These are phyloP conservation scores for Notoglanidium macrostoma DNA, from an alignment of 2,797 vertebrate genomes.

Conservation along the genomic window DNA sequence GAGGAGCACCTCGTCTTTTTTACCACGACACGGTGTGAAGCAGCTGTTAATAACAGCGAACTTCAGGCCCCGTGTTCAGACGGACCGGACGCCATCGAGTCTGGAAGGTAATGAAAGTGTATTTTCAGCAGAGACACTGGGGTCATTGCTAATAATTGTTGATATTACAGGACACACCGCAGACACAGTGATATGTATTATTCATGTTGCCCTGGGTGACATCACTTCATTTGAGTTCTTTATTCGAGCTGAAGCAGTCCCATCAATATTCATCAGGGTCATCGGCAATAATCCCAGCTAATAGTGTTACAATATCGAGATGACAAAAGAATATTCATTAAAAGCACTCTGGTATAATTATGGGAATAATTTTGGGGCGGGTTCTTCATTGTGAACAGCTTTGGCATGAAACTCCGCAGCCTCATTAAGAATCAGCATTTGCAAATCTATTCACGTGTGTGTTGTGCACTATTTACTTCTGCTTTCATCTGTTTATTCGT, in stretches of 20 bases:
- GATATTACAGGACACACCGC: slow-evolving; percentile 61
- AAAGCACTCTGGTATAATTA: slow-evolving; percentile 54
- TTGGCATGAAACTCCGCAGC: not conserved
- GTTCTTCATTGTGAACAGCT: slow-evolving; percentile 28
- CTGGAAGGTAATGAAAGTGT: slow-evolving; percentile 59
- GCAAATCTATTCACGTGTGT: slow-evolving; percentile 10
- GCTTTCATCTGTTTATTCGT: slow-evolving; percentile 24
- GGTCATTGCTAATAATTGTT: slow-evolving; percentile 63
- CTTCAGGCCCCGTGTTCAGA: slow-evolving; percentile 19
- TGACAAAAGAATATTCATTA: slow-evolving; percentile 60
- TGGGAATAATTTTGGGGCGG: slow-evolving; percentile 37
- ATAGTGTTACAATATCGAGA: slow-evolving; percentile 54
- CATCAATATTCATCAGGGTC: slow-evolving; percentile 61
- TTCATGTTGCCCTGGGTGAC: slow-evolving; percentile 54
- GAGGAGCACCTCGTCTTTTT: not conserved
- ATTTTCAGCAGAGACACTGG: slow-evolving; percentile 49
- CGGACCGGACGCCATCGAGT: slow-evolving; percentile 15
- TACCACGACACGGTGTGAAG: not conserved
- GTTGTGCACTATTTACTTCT: slow-evolving; percentile 4
- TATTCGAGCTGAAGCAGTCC: slow-evolving; percentile 48
- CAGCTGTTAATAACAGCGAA: slow-evolving; percentile 35
- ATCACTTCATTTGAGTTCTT: slow-evolving; percentile 53
- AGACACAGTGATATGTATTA: slow-evolving; percentile 59
- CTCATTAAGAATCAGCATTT: not conserved
- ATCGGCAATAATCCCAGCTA: slow-evolving; percentile 53